A percentile compares a stretch with the other conserved stretches of the same genome.
phyloP scores from a whole-genome alignment of 2,888 invertebrate genomes.

The Altica lythri region DNA sequence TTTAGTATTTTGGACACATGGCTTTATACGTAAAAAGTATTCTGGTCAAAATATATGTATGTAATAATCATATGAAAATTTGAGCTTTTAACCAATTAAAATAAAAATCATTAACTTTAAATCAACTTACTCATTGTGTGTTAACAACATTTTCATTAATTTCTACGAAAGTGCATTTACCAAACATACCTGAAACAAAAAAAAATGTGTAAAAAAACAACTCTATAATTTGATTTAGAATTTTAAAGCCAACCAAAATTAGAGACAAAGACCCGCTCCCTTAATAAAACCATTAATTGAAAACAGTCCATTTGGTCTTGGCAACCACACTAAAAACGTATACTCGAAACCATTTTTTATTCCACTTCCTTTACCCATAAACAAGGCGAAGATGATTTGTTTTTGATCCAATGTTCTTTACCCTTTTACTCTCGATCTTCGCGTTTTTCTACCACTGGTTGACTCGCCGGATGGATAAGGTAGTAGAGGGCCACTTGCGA shows the following conservation, averaged over 20 bases:
- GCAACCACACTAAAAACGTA: constrained; percentile 10
- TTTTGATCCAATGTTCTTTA: constrained; percentile 12
- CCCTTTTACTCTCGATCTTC: constrained; percentile 2
- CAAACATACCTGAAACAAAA: too few relatives aligned
- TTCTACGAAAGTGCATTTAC: too few relatives aligned
- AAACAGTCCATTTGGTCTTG: not conserved
- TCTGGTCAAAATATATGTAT: too few relatives aligned
- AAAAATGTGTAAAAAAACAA: too few relatives aligned
- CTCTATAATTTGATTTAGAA: too few relatives aligned
- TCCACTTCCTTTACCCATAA: constrained; percentile 4
- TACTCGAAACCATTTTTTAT: constrained; percentile 14
- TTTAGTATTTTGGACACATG: too few relatives aligned
- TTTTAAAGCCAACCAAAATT: constrained; percentile 12
- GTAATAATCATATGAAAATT: too few relatives aligned
- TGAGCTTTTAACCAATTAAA: too few relatives aligned
- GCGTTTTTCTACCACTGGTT: not conserved
- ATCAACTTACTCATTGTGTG: too few relatives aligned
- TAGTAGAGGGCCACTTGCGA: constrained; percentile 34
- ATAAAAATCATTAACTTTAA: too few relatives aligned
- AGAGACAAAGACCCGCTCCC: not conserved
- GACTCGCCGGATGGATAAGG: constrained; percentile 16
- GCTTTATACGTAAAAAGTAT: not conserved
- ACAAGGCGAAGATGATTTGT: constrained; percentile 9
- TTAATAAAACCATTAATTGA: constrained; percentile 19
- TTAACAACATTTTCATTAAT: too few relatives aligned